phyloP scores from a whole-genome alignment of 2,113 vertebrate species.

The Centropristis striata region DNA sequence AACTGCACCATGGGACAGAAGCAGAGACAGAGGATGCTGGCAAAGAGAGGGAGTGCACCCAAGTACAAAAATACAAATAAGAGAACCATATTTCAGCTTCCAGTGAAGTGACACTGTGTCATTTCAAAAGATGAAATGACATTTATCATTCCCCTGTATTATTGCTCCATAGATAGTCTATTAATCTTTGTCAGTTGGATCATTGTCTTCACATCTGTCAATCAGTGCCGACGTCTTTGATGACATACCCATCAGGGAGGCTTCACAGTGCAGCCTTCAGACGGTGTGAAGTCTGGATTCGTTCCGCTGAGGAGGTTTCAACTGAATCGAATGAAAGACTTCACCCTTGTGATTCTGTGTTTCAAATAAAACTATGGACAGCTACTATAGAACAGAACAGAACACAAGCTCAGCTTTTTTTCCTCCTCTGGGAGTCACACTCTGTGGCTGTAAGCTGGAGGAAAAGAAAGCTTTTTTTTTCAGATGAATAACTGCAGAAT shows the following conservation, averaged over 20 bases:
- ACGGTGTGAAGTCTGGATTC: conserved; percentile 60
- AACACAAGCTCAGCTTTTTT: conserved; percentile 34
- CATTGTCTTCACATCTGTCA: conserved; percentile 75
- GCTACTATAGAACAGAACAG: conserved; percentile 41
- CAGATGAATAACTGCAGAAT: conserved; percentile 47
- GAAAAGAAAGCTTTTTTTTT: conserved; percentile 22
- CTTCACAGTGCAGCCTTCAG: conserved; percentile 55
- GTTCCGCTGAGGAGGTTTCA: conserved; percentile 55
- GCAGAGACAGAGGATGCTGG: conserved; percentile 48
- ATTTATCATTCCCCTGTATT: conserved; percentile 70
- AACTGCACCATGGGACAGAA: conserved; percentile 73
- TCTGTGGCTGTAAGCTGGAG: conserved; percentile 17
- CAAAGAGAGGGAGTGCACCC: conserved; percentile 16
- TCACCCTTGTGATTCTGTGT: conserved; percentile 59
- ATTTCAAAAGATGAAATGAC: conserved; percentile 53
- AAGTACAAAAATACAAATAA: conserved; percentile 46
- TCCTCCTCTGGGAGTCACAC: conserved; percentile 43
- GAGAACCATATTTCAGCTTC: conserved; percentile 56
- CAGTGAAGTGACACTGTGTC: conserved; percentile 54
- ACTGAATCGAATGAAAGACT: conserved; percentile 57
- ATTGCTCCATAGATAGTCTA: conserved; percentile 62
- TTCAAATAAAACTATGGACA: conserved; percentile 56
- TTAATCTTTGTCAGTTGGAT: conserved; percentile 76
- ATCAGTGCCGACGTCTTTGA: conserved; percentile 58
- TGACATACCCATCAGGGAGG: conserved; percentile 46